These are phyloP conservation scores for Oncorhynchus kisutch DNA, from an alignment of 2,113 vertebrate genomes.

Conservation along the genomic window DNA sequence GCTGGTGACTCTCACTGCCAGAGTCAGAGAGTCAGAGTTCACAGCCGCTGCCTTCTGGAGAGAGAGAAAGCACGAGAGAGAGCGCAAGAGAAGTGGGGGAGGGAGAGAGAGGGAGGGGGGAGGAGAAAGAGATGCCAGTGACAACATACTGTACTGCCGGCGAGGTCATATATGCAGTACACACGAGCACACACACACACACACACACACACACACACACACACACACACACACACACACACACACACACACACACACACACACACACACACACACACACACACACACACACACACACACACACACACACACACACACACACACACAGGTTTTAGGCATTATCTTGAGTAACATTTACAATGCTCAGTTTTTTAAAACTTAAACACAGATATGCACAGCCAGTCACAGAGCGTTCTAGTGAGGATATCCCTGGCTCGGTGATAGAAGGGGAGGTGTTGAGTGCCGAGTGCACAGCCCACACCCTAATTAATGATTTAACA, in stretches of 20 bases:
- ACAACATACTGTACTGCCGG: not conserved
- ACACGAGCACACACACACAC: not conserved
- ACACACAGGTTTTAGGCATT: not conserved
- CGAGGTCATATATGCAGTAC: not conserved
- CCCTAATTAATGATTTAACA: not conserved
- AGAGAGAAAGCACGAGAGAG: not conserved
- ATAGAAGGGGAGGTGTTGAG: not conserved
- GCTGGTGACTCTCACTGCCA: constrained; percentile 33
- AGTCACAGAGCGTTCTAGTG: not conserved
- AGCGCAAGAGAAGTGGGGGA: not conserved
- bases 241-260: not conserved
- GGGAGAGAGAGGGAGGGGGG: not conserved
- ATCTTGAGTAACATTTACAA: not conserved
- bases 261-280: not conserved
- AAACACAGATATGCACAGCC: not conserved
- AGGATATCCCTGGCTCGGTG: not conserved
- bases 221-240: not conserved
- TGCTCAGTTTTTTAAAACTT: not conserved
- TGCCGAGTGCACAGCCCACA: constrained; percentile 2
- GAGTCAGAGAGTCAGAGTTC: constrained; percentile 62
- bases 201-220: not conserved
- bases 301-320: not conserved
- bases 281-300: constrained; percentile 8
- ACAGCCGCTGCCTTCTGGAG: constrained; percentile 52
- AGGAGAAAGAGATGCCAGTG: not conserved